phyloP scores from a whole-genome alignment of 2,797 vertebrate genomes.

The Anas flavirostris region DNA sequence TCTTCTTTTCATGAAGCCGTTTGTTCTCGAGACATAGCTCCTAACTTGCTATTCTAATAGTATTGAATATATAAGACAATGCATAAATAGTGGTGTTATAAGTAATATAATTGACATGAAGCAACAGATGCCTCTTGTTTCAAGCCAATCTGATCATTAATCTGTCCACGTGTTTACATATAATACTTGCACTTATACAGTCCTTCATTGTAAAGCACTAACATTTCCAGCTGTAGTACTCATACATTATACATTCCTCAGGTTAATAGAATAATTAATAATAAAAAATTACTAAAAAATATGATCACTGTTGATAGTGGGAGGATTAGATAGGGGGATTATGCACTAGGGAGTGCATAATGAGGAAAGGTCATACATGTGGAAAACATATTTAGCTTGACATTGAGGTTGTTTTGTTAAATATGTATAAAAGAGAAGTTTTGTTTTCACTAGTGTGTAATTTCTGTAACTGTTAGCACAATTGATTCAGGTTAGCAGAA shows the following conservation, averaged over 20 bases:
- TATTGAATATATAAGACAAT: not conserved
- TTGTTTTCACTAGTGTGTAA: not conserved
- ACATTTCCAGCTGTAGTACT: not conserved
- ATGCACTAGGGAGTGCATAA: not conserved
- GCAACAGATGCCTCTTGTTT: not conserved
- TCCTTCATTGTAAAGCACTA: not conserved
- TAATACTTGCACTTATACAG: not conserved
- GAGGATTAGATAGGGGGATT: no score
- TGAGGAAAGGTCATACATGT: not conserved
- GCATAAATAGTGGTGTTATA: not conserved
- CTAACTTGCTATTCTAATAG: not conserved
- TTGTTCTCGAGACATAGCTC: not conserved
- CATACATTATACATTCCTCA: not conserved
- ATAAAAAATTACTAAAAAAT: not conserved
- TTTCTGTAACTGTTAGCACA: not conserved
- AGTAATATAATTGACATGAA: not conserved
- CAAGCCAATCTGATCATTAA: not conserved
- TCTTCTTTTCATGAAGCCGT: not conserved
- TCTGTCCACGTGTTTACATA: not conserved
- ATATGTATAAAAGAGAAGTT: not conserved
- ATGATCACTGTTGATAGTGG: not conserved
- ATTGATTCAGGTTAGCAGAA: not conserved
- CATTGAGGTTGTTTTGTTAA: not conserved
- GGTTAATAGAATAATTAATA: not conserved
- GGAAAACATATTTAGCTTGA: not conserved